Evolutionary conservation across 2,888 invertebrate species (phyloP).

Genomic region (Philereme vetulata): DNA sequence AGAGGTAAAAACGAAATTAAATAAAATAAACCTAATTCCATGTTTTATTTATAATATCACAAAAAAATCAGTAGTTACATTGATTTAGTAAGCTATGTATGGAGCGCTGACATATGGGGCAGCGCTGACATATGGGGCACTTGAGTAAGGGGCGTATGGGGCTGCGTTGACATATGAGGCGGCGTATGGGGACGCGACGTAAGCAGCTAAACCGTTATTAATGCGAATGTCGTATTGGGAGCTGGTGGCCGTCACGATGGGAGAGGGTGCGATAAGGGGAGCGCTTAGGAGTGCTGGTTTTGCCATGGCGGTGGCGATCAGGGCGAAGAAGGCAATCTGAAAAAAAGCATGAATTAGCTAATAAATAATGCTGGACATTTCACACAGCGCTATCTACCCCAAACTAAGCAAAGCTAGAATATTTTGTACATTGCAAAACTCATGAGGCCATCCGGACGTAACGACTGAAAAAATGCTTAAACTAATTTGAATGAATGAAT

Average conservation of each 20-base stretch:
- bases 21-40: no score
- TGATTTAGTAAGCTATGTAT: conserved; percentile 12
- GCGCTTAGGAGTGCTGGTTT: conserved; percentile 18
- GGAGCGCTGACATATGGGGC: conserved; percentile 17
- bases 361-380: no score
- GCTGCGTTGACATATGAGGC: no score
- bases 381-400: no score
- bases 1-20: no score
- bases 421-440: no score
- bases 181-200: conserved; percentile 14
- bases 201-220: conserved; percentile 13
- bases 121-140: conserved; percentile 2
- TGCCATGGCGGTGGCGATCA: conserved; percentile 15
- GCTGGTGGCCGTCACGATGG: conserved; percentile 24
- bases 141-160: no score
- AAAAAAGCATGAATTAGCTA: neutral
- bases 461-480: no score
- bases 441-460: no score
- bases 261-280: conserved; percentile 13
- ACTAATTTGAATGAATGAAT: no score
- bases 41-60: neutral
- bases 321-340: conserved; percentile 13
- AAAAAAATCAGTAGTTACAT: neutral
- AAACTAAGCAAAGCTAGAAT: no score
- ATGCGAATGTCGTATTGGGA: conserved; percentile 34